phyloP scores from a whole-genome alignment of 2,797 vertebrate species.

The Ceyx erithaca region DNA sequence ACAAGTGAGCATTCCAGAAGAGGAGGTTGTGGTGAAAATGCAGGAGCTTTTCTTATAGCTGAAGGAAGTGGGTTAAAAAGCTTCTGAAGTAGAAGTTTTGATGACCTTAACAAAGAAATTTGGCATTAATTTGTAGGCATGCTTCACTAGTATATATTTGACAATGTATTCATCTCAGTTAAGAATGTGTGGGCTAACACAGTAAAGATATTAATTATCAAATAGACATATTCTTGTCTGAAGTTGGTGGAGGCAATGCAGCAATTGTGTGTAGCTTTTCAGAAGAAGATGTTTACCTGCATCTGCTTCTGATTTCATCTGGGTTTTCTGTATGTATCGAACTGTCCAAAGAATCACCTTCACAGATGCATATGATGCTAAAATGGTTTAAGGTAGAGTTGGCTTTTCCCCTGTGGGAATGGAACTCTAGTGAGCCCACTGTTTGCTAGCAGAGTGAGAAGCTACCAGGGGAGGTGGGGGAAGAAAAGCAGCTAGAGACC shows the following conservation, averaged over 20 bases:
- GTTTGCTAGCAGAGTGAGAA: neutral
- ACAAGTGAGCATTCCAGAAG: neutral
- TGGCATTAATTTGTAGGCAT: neutral
- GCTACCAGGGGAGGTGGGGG: neutral
- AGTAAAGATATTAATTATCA: neutral
- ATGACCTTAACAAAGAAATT: neutral
- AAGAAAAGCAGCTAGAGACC: neutral
- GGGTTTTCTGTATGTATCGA: neutral
- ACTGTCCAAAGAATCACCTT: neutral
- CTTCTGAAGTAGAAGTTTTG: neutral
- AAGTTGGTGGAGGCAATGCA: neutral
- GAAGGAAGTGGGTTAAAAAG: neutral
- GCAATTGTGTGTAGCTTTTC: neutral
- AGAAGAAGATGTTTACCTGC: neutral
- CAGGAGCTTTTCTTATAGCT: neutral
- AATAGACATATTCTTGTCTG: neutral
- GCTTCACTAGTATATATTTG: neutral
- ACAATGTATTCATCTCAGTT: neutral
- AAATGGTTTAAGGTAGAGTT: neutral
- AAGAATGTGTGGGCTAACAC: neutral
- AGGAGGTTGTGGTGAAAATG: neutral
- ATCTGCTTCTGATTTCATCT: neutral
- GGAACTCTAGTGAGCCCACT: neutral
- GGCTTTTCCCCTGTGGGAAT: neutral
- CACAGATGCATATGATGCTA: neutral